Evolutionary conservation across 2,888 invertebrate species (phyloP).

Genomic region (Busseola fusca): DNA sequence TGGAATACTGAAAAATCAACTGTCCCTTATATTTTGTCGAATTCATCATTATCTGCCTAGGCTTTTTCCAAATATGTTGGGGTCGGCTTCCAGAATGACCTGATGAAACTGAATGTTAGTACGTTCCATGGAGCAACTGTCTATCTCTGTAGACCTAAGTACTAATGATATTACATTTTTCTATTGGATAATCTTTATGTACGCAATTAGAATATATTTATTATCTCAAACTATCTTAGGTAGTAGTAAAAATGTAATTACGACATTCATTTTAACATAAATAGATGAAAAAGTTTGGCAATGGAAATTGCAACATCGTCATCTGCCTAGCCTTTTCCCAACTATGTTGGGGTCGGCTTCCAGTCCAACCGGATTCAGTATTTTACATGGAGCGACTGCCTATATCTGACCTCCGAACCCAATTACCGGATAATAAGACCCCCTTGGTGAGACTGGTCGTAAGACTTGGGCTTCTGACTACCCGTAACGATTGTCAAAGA

Average conservation of each 20-base stretch:
- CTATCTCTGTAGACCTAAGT: no score
- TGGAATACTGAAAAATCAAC: neutral
- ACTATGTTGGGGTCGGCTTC: neutral
- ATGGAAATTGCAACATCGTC: no score
- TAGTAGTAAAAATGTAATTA: no score
- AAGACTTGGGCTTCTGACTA: neutral
- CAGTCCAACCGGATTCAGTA: neutral
- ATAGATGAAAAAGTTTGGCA: no score
- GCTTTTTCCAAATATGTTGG: neutral
- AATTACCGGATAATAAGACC: neutral
- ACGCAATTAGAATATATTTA: no score
- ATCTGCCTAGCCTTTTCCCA: neutral
- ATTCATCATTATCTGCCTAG: neutral
- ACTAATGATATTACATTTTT: no score
- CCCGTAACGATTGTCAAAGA: neutral
- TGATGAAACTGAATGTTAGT: no score
- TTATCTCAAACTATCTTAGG: no score
- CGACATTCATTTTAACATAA: no score
- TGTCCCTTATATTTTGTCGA: neutral
- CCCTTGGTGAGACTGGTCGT: neutral
- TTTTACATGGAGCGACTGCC: neutral
- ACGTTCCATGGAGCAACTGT: no score
- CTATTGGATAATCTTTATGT: no score
- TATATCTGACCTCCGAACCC: neutral
- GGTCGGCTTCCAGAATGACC: no score